Evolutionary conservation across 2,113 vertebrate species (phyloP), one percentile per base, ranked within the genome.

Genomic region (Hepsetus odoe): DNA sequence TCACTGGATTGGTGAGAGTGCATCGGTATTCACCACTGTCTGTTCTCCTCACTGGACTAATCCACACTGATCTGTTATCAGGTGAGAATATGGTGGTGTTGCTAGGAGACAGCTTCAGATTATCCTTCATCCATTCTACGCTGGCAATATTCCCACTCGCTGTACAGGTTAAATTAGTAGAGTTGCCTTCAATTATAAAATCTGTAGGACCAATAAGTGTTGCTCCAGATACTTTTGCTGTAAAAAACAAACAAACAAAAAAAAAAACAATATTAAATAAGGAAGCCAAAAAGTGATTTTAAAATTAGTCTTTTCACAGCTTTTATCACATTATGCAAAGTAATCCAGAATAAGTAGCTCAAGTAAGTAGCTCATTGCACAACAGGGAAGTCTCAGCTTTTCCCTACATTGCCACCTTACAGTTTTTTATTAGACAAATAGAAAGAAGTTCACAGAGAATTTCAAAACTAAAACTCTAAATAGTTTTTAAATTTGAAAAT

Each of bases 1-100:
- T 81, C 66, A 85, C 5, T 9, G 84, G 80, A 80, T 87, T 90
- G 10, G 42, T 80, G 40, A 86, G 2, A 0, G 2, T 71, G 72
- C 87, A 89, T 10, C 79, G 51, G 69, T 90, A 90, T 59, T 72
- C n/a, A 8, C 86, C 88, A 1, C 6, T 73, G 61, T 88, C 82
- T 33, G 67, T 46, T 74, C 0, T 85, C 1, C 28, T 58, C 42
- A 86, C 0, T 51, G 0, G 16, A 40, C 16, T n/a, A 14, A 89
- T 85, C 0, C 49, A 78, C 76, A 90, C 51, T 1, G 84, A 53
- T 72, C 46, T 80, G 74, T 80, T 74, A 40, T 69, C 18, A n/a
- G 72, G 9, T 0, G 74, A 73, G 79, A 90, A 80, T 0, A 0
- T 74, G 65, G 82, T 73, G 26, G 40, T 70, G 56, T 74, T 61